Percentiles rank a stretch among this genome's conserved stretches.
Evolutionary conservation across 2,797 vertebrate genomes (phyloP).

Genomic region (Pangasius mekongensis): DNA sequence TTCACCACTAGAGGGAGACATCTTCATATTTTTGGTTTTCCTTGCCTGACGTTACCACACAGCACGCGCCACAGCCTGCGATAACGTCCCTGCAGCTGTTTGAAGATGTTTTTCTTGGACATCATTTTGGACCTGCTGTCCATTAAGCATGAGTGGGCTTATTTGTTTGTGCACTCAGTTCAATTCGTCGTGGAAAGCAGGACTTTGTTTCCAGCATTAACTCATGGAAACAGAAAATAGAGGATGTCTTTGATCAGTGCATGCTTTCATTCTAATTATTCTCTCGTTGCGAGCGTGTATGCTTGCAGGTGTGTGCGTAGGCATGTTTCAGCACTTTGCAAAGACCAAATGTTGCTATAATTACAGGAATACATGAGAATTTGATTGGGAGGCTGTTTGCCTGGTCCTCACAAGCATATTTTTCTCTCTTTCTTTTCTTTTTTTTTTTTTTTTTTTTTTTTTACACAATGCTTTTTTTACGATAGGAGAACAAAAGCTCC

Average conservation of each 20-base stretch:
- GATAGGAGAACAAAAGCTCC: background rate
- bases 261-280: conserved; percentile 26
- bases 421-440: background rate
- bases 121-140: conserved; percentile 42
- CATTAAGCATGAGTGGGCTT: conserved; percentile 41
- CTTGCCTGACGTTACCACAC: background rate
- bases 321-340: background rate
- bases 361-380: background rate
- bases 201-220: conserved; percentile 17
- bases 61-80: background rate
- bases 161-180: conserved; percentile 34
- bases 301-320: background rate
- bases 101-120: conserved; percentile 39
- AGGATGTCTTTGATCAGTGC: conserved; percentile 7
- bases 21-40: conserved; percentile 20
- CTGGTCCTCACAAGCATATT: background rate
- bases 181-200: conserved; percentile 40
- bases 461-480: background rate
- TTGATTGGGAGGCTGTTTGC: background rate
- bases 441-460: background rate
- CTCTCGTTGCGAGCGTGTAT: background rate
- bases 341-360: background rate
- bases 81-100: conserved; percentile 11
- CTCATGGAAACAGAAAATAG: conserved; percentile 24
- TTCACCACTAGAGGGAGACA: conserved; percentile 72